Percentiles rank a stretch among this genome's conserved stretches.
These are phyloP conservation scores for Heteromurus nitidus DNA, from an alignment of 2,888 invertebrate species.

Conservation along the genomic window DNA sequence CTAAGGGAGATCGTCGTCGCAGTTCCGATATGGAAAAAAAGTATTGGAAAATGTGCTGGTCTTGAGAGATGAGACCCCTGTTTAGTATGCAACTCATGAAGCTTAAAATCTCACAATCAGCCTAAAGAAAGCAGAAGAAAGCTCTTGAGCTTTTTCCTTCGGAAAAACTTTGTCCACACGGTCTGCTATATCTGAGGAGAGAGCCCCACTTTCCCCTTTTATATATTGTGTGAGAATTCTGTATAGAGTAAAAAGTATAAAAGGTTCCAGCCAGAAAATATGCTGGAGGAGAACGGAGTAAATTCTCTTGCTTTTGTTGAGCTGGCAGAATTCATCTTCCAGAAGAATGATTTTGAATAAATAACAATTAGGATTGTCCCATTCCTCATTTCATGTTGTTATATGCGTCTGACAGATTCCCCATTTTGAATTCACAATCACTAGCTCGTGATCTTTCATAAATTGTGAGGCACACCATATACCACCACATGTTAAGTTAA, in stretches of 20 bases:
- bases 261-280: background rate
- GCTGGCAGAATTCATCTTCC: constrained; percentile 57
- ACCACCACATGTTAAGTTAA: no score
- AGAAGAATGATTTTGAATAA: constrained; percentile 62
- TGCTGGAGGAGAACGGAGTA: constrained; percentile 6
- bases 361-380: constrained; percentile 63
- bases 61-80: constrained; percentile 1
- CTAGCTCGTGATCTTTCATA: constrained; percentile 62
- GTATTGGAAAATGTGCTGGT: background rate
- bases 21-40: constrained; percentile 15
- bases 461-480: constrained; percentile 27
- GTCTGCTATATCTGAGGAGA: background rate
- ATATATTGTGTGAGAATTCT: background rate
- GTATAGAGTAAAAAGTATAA: no score
- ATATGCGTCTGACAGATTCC: constrained; percentile 58
- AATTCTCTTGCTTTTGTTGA: constrained; percentile 32
- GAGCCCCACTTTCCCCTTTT: background rate
- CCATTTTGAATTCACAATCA: constrained; percentile 53
- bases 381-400: constrained; percentile 55
- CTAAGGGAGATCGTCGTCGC: constrained; percentile 22
- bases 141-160: constrained; percentile 21
- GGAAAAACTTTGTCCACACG: no score
- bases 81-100: constrained; percentile 41
- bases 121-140: constrained; percentile 13
- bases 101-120: constrained; percentile 38